Percentiles rank a stretch among this genome's conserved stretches.
phyloP scores from a whole-genome alignment of 2,113 vertebrate species.

The Melanerpes aurifrons region DNA sequence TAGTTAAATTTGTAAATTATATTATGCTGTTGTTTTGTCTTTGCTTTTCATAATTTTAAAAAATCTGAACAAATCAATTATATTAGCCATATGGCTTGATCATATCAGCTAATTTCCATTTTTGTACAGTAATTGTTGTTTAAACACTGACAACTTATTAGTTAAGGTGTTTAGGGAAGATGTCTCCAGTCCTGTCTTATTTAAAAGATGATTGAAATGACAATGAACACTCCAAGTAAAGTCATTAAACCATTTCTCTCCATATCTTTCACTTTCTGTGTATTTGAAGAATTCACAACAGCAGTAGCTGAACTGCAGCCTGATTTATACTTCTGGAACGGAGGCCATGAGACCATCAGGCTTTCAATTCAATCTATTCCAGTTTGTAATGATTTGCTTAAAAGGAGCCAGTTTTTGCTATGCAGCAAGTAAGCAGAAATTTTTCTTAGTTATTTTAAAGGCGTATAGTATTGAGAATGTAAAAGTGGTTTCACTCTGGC shows the following conservation, averaged over 20 bases:
- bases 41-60: constrained; percentile 64
- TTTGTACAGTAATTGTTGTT: constrained; percentile 72
- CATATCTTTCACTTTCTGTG: background rate
- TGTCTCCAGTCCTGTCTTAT: constrained; percentile 29
- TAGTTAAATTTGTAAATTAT: constrained; percentile 65
- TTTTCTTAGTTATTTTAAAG: constrained; percentile 57
- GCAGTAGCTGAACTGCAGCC: background rate
- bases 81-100: constrained; percentile 78
- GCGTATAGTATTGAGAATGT: constrained; percentile 11
- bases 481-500: constrained; percentile 52
- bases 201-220: constrained; percentile 69
- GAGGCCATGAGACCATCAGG: background rate
- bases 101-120: constrained; percentile 72
- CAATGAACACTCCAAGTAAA: constrained; percentile 38
- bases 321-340: constrained; percentile 40
- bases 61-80: constrained; percentile 75
- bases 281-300: background rate
- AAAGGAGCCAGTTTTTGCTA: constrained; percentile 3
- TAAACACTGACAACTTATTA: constrained; percentile 73
- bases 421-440: constrained; percentile 29
- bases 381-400: constrained; percentile 45
- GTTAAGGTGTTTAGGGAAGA: constrained; percentile 70
- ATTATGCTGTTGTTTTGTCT: constrained; percentile 47
- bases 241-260: constrained; percentile 20
- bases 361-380: constrained; percentile 27